Evolutionary conservation across 2,797 vertebrate species (phyloP).

Genomic region (Coregonus sp.): DNA sequence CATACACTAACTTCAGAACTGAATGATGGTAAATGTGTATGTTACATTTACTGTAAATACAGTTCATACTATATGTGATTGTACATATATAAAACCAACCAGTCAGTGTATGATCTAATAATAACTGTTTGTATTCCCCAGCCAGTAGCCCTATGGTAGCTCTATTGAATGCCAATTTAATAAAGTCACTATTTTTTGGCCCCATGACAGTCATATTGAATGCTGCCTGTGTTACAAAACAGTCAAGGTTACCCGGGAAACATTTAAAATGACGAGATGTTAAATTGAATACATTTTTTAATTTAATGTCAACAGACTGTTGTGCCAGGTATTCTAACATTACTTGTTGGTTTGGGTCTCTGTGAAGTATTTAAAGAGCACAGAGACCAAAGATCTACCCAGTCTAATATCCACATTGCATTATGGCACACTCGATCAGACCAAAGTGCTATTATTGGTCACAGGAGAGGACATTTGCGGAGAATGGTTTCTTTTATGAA

Average conservation of each 20-base stretch:
- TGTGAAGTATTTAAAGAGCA: constrained; percentile 56
- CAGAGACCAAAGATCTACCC: constrained; percentile 59
- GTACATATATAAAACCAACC: not conserved
- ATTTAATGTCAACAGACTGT: constrained; percentile 68
- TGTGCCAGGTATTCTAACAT: constrained; percentile 70
- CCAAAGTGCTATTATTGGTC: constrained; percentile 62
- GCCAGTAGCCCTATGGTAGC: not conserved
- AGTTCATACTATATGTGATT: constrained; percentile 9
- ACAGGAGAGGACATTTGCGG: constrained; percentile 69
- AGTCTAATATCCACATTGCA: constrained; percentile 68
- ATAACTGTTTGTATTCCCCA: constrained; percentile 19
- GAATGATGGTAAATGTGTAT: not conserved
- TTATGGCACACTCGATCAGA: constrained; percentile 64
- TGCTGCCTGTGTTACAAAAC: constrained; percentile 61
- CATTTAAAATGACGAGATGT: constrained; percentile 62
- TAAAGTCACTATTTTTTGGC: constrained; percentile 41
- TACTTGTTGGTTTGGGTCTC: constrained; percentile 57
- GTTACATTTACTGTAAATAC: not conserved
- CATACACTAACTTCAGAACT: not conserved
- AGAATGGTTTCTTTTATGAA: constrained; percentile 78
- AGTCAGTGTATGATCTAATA: constrained; percentile 2
- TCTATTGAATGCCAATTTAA: constrained; percentile 26
- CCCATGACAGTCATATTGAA: constrained; percentile 29
- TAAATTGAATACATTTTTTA: constrained; percentile 54
- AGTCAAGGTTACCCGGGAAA: constrained; percentile 70